Evolutionary conservation across 2,797 vertebrate species (phyloP).

Genomic region (Bucorvus abyssinicus): DNA sequence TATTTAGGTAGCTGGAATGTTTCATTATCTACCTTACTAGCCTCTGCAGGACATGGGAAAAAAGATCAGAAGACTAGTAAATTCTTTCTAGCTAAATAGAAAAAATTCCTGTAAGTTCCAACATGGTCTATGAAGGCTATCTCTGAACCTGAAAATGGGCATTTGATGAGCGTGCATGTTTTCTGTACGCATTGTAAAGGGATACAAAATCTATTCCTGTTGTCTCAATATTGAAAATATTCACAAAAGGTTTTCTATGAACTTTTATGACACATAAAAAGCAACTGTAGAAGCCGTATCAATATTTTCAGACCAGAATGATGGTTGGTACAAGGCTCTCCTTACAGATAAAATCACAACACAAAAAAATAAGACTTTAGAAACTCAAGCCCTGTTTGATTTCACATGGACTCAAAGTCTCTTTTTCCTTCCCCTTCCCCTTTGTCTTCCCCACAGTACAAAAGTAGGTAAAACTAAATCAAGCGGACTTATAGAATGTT

Average conservation of each 20-base stretch:
- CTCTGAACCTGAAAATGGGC: not conserved
- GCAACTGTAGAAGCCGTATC: not conserved
- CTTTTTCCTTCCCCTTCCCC: not conserved
- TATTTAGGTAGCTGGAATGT: not conserved
- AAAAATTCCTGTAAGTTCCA: not conserved
- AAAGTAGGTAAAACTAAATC: not conserved
- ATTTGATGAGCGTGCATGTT: accelerated
- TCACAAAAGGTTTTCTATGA: not conserved
- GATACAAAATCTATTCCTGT: not conserved
- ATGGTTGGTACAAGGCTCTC: accelerated
- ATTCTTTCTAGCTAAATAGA: not conserved
- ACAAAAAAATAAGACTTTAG: not conserved
- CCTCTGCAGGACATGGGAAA: not conserved
- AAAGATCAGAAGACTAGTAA: not conserved
- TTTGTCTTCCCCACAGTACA: accelerated
- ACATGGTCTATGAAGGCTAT: accelerated
- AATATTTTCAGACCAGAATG: not conserved
- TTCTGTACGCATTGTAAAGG: not conserved
- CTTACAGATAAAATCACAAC: not conserved
- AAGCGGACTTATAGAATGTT: not conserved
- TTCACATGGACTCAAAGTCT: not conserved
- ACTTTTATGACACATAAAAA: not conserved
- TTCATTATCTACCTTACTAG: not conserved
- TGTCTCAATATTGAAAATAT: not conserved
- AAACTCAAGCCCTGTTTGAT: accelerated